Evolutionary conservation across 53 echinoderm and acorn worm species (phyloP).

Genomic region (Patiria pectinifera): DNA sequence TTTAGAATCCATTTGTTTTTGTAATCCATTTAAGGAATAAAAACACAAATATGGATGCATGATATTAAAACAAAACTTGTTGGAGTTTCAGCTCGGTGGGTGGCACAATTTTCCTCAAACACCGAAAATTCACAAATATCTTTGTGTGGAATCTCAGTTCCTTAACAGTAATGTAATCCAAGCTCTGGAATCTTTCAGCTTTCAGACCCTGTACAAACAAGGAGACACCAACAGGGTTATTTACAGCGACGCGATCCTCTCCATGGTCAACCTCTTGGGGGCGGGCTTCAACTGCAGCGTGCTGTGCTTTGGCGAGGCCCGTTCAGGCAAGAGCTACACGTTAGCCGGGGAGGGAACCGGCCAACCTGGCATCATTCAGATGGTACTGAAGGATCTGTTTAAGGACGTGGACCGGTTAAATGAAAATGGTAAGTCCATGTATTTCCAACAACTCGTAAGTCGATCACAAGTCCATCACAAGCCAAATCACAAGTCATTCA

Average conservation of each 20-base stretch:
- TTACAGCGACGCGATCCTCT: constrained; percentile 73
- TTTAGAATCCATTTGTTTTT: too few relatives aligned
- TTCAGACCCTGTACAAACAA: constrained; percentile 76
- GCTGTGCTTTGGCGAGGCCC: constrained; percentile 82
- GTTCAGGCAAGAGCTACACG: constrained; percentile 93
- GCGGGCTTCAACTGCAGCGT: constrained; percentile 88
- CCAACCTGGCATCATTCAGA: constrained; percentile 78
- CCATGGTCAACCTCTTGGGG: constrained; percentile 84
- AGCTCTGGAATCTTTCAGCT: constrained; percentile 56
- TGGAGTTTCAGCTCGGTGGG: too few relatives aligned
- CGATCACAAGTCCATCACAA: too few relatives aligned
- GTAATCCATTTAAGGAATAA: too few relatives aligned
- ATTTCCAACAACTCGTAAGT: neutral
- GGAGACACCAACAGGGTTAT: constrained; percentile 71
- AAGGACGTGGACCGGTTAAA: constrained; percentile 40
- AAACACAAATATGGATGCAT: too few relatives aligned
- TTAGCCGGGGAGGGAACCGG: constrained; percentile 78
- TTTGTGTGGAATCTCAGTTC: neutral
- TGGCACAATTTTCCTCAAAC: too few relatives aligned
- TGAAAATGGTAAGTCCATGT: constrained; percentile 35
- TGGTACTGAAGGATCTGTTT: constrained; percentile 81
- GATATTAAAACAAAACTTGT: too few relatives aligned
- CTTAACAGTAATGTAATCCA: neutral
- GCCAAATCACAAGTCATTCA: too few relatives aligned
- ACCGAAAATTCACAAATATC: neutral